Evolutionary conservation across 2,888 invertebrate species (phyloP), one percentile per base, ranked within the genome.

Genomic region (Ptychoptera contaminata): DNA sequence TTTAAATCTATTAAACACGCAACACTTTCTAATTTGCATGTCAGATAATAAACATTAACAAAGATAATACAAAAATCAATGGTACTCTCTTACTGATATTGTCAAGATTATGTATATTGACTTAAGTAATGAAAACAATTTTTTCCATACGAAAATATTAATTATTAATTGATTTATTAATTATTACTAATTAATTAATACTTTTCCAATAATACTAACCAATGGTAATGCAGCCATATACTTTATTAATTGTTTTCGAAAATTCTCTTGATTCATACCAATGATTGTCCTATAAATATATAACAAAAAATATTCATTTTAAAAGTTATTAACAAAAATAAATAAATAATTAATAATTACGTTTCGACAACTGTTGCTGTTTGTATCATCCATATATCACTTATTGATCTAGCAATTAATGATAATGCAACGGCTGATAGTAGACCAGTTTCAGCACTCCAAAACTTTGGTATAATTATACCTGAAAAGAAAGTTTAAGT

Each of bases 341-440:
- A 10, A n/a, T n/a, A n/a, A n/a, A n/a, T n/a, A n/a, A n/a, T n/a
- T n/a, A n/a, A n/a, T n/a, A n/a, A n/a, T 67, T 62, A 82, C 85
- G 86, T 88, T 72, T 97, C 97, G 54, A 97, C 79, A 45, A 84
- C 73, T 2, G 97, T 97, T 10, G 88, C 86, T 61, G 86, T 90
- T 58, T 88, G 84, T 54, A 98, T 98, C 71, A 97, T 80, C 93
- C 94, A 98, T 43, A 98, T 74, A 67, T 98, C 98, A 58, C 94
- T 94, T 52, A 92, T 74, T 0, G 97, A 94, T 53, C 96, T 73
- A 2, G 86, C 79, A 16, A 94, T 73, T 37, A 98, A 70, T 5
- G 91, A 79, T 5, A 69, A 59, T 1, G 94, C 96, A 8, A 91
- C 79, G 16, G 88, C 61, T 10, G 73, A 49, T 57, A 88, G 69